Base-by-base conservation (phyloP, 2,888 invertebrate genomes). In the Rhagonycha fulva region DNA sequence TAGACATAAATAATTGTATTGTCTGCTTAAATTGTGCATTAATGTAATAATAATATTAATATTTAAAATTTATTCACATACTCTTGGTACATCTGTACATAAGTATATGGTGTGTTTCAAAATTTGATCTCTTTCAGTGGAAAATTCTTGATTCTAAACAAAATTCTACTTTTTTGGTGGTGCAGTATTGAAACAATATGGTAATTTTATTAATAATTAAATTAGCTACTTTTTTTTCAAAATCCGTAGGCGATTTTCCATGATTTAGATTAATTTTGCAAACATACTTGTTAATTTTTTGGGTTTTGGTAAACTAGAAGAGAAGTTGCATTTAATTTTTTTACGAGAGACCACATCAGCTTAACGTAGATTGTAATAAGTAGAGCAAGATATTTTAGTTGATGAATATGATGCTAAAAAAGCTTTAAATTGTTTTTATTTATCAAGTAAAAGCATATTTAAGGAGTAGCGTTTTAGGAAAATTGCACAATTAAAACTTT, bases 11-110 rank as follows among this genome's bases (percentile, higher is more conserved):
- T 81, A 80, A 79, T 79, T 82, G 70, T 75, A 67, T 72, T 75
- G 82, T 82, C 80, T 80, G 71, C 80, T 82, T 76, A 80, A 79
- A 78, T 77, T 81, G 79, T 81, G 81, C 80, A 78, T 79, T 78
- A 80, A 81, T 79, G 81, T 81, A 80, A 47, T 63, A 14, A 60
- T 69, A 69, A 30, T 60, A 19, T 47, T 47, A 47, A 47, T 47
- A 47, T 47, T 47, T 47, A 47, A 47, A 47, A 47, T 47, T 47
- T 47, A 47, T 47, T 47, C 47, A 47, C 47, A 47, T 47, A 47
- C 47, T 47, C 2, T 47, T 47, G 47, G 47, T 47, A 47, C 47
- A 12, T 47, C 47, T 47, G 47, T 47, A 47, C 47, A 12, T 47
- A n/a, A n/a, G 47, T 47, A 47, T 47, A n/a, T n/a, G 7, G 47